phyloP scores from a whole-genome alignment of 2,797 vertebrate genomes.

The Zalophus californianus region DNA sequence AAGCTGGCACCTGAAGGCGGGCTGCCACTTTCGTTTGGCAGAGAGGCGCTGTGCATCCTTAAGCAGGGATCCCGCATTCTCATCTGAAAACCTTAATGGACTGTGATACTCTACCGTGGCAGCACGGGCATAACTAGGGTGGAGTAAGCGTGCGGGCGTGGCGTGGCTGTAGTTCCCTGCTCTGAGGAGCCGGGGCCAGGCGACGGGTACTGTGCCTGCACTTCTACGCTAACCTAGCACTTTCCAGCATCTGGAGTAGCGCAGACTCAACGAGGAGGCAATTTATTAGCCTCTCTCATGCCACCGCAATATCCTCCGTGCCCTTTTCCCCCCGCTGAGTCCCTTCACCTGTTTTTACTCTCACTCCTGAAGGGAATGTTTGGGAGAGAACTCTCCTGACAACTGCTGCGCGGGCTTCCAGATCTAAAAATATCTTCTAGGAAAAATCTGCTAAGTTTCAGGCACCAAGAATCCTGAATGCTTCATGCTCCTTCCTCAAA shows the following conservation, averaged over 20 bases:
- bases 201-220: neutral
- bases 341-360: slow-evolving; percentile 70
- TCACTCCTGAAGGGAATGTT: slow-evolving; percentile 51
- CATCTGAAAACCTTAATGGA: no score
- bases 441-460: neutral
- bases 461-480: neutral
- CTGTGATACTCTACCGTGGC: no score
- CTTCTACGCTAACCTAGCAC: neutral
- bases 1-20: no score
- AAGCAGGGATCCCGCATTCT: no score
- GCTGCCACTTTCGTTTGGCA: no score
- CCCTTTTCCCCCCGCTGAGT: slow-evolving; percentile 69
- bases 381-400: slow-evolving; percentile 39
- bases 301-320: slow-evolving; percentile 32
- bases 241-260: slow-evolving; percentile 1
- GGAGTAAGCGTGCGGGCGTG: no score
- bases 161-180: neutral
- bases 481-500: neutral
- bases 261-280: neutral
- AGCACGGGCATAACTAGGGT: no score
- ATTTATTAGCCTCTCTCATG: no score
- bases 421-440: slow-evolving; percentile 43
- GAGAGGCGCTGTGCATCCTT: no score
- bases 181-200: neutral
- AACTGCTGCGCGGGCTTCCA: slow-evolving; percentile 43